Evolutionary conservation across 2,888 invertebrate genomes (phyloP).

Genomic region (Plebejus melissa): DNA sequence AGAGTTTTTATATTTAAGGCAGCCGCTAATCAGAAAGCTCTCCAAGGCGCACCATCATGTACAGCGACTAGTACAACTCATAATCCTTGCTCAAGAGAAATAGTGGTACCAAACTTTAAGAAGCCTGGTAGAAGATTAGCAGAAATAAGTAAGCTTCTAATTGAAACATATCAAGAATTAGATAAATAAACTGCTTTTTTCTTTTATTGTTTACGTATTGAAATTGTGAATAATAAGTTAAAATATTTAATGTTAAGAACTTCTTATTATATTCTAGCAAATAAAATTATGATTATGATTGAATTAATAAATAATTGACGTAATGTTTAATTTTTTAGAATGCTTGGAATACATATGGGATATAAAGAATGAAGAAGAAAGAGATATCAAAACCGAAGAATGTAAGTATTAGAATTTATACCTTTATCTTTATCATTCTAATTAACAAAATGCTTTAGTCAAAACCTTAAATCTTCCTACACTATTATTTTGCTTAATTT

Average conservation of each 20-base stretch:
- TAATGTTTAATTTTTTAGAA: slow-evolving; percentile 24
- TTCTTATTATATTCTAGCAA: no score
- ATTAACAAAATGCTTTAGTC: background rate
- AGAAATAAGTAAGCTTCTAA: slow-evolving; percentile 17
- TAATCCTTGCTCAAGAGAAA: slow-evolving; percentile 17
- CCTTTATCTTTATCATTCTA: no score
- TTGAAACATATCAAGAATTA: background rate
- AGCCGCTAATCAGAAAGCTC: background rate
- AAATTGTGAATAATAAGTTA: no score
- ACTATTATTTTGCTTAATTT: background rate
- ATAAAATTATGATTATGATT: no score
- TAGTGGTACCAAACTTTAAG: slow-evolving; percentile 8
- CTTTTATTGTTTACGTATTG: no score
- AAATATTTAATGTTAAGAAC: no score
- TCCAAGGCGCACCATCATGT: background rate
- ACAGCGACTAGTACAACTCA: background rate
- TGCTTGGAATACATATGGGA: slow-evolving; percentile 32
- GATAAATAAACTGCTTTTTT: background rate
- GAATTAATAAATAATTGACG: no score
- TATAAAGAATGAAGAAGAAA: slow-evolving; percentile 25
- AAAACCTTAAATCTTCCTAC: background rate
- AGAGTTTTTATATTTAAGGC: slow-evolving; percentile 1
- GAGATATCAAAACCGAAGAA: background rate
- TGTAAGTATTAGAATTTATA: background rate
- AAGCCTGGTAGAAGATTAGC: slow-evolving; percentile 12